Evolutionary conservation across 2,113 vertebrate genomes (phyloP), one percentile per base, ranked within the genome.

Genomic region (Origma solitaria): DNA sequence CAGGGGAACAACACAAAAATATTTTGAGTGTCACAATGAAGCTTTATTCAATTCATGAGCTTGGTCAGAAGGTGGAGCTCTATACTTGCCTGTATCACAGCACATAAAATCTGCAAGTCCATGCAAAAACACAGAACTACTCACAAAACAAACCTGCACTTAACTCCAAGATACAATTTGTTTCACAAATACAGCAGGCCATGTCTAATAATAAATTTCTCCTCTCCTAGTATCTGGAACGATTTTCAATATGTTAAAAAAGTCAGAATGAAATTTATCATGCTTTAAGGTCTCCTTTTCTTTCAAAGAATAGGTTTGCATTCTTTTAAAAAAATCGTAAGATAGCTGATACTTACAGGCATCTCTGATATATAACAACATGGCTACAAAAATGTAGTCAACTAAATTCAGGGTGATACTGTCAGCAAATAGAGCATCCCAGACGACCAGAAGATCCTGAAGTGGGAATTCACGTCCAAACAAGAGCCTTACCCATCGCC

Each of bases 281-380:
- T 81, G 37, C 88, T 82, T 56, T n/a, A 83, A 70, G 31, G 47
- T 69, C 21, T 69, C 62, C 35, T 70, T 92, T 78, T 57, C 38
- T 76, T 70, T 64, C 40, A 90, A 92, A 82, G 10, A 92, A 47
- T 4, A 71, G 15, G 45, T 47, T 76, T 62, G 11, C 18, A 38
- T 54, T 70, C 25, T 77, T 87, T 51, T 40, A 13, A 81, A 83
- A 86, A 56, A 47, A 37, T 9, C 0, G 3, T 42, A 83, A 93
- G 42, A 89, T 24, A 82, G 42, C 82, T 81, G 90, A 90, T 95
- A 98, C 99, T 97, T 98, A 99, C 99, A 92, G 84, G 99, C 99
- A 86, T 99, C 99, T 97, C 99, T 98, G 95, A 99, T 99, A 96
- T 99, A 99, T 24, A 99, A 98, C 83, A 99, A 97, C 99, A 99